phyloP scores from a whole-genome alignment of 2,113 vertebrate genomes.

The Gasterosteus nipponicus region DNA sequence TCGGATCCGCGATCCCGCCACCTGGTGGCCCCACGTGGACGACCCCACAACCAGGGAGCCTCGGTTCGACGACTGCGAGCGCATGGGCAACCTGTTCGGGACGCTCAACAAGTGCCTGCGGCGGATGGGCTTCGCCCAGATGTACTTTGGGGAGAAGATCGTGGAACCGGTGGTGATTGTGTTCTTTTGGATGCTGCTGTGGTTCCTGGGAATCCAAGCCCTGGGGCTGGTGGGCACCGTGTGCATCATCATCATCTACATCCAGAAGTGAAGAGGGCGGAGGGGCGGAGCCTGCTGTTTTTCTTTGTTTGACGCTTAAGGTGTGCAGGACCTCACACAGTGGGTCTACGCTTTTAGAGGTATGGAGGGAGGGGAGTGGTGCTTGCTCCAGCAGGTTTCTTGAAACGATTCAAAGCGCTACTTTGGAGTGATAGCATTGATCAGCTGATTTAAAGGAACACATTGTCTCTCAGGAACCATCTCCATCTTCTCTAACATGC shows the following conservation, averaged over 20 bases:
- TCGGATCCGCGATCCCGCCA: neutral
- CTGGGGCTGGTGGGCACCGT: slow-evolving; percentile 93
- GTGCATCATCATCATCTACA: slow-evolving; percentile 97
- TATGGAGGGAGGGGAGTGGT: neutral
- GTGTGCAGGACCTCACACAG: slow-evolving; percentile 9
- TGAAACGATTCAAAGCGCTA: neutral
- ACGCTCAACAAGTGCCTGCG: slow-evolving; percentile 94
- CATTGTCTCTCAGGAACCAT: neutral
- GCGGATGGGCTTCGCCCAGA: slow-evolving; percentile 89
- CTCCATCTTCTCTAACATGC: neutral
- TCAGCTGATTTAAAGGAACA: neutral
- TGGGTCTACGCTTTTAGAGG: slow-evolving; percentile 2
- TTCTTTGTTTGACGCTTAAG: neutral
- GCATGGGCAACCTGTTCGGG: slow-evolving; percentile 95
- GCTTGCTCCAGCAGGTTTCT: neutral
- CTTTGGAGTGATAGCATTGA: neutral
- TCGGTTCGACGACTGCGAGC: slow-evolving; percentile 89
- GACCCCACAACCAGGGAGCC: slow-evolving; percentile 56
- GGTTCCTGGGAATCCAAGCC: slow-evolving; percentile 96
- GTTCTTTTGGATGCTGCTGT: slow-evolving; percentile 94
- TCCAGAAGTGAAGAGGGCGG: slow-evolving; percentile 85
- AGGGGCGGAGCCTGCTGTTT: neutral
- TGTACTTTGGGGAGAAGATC: slow-evolving; percentile 94
- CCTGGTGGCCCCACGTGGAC: slow-evolving; percentile 9
- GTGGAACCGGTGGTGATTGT: slow-evolving; percentile 94